These are phyloP conservation scores for Phyllotreta cruciferae DNA, from an alignment of 2,888 invertebrate species.

Conservation along the genomic window DNA sequence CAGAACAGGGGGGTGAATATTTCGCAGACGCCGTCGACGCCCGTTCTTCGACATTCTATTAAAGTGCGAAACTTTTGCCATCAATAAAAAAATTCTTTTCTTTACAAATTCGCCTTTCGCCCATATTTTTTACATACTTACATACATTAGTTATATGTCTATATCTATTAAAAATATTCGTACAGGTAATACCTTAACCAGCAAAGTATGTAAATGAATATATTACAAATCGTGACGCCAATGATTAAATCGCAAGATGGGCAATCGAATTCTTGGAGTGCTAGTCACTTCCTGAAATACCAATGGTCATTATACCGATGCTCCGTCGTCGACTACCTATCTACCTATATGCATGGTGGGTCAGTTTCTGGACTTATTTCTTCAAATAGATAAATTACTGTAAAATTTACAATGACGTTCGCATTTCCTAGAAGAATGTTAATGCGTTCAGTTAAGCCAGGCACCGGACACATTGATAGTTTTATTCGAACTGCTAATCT, in stretches of 20 bases:
- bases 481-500: not conserved
- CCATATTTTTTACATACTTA: too few relatives aligned
- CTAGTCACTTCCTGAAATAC: conserved; percentile 32
- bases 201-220: not conserved
- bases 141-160: too few relatives aligned
- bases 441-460: conserved; percentile 8
- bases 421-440: conserved; percentile 23
- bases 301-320: conserved; percentile 24
- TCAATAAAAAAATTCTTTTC: too few relatives aligned
- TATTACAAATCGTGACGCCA: not conserved
- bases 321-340: conserved; percentile 4
- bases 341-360: not conserved
- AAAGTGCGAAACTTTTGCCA: too few relatives aligned
- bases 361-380: conserved; percentile 30
- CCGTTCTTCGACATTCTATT: too few relatives aligned
- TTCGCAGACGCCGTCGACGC: not conserved
- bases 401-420: conserved; percentile 16
- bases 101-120: too few relatives aligned
- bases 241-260: conserved; percentile 12
- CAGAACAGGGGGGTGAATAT: conserved; percentile 17
- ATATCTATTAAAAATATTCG: too few relatives aligned
- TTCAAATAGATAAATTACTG: conserved; percentile 30
- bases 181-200: not conserved
- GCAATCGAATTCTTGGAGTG: conserved; percentile 26
- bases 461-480: not conserved